Evolutionary conservation across 2,797 vertebrate genomes (phyloP), one percentile per base, ranked within the genome.

Genomic region (Anguilla obscura): DNA sequence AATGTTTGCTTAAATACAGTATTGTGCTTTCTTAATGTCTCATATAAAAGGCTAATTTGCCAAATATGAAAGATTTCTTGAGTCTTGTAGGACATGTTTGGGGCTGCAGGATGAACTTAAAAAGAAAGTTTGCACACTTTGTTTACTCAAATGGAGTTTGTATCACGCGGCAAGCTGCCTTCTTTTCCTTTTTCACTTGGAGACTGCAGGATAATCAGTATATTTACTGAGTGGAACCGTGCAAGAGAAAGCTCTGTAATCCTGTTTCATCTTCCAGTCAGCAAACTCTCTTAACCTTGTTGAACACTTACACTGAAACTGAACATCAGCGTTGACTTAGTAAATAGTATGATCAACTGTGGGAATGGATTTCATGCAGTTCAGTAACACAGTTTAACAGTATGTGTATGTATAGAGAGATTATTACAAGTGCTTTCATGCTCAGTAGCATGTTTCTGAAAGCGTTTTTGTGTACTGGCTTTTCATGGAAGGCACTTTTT

Each of bases 391-490:
- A 16, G 85, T 36, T 88, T 86, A 92, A 86, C 36, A 87, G 74
- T 24, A 69, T 87, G 48, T 89, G 86, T 88, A 50, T 92, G 86
- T 90, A 89, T 83, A 91, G 83, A 91, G 58, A 86, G 86, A 91
- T 92, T 91, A 93, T 88, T 90, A 90, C 82, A 86, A 33, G 63
- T 79, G 71, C 18, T 27, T 88, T 87, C 89, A 83, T 89, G 90
- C 86, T 92, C 90, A 84, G 89, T 66, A 93, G 88, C 12, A 91
- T 91, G 90, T 91, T 87, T 90, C 90, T 54, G 0, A 84, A 69
- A 54, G 86, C 60, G 87, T 79, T 88, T 85, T 93, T 86, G 88
- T 90, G 89, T 66, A 87, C 89, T 87, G 87, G 85, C 87, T 85
- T 90, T 71, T 90, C 63, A 86, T 58, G 86, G 91, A 91, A 86